A percentile compares a stretch with the other conserved stretches of the same genome.
Evolutionary conservation across 2,888 invertebrate genomes (phyloP).

Genomic region (Colletes collaris): DNA sequence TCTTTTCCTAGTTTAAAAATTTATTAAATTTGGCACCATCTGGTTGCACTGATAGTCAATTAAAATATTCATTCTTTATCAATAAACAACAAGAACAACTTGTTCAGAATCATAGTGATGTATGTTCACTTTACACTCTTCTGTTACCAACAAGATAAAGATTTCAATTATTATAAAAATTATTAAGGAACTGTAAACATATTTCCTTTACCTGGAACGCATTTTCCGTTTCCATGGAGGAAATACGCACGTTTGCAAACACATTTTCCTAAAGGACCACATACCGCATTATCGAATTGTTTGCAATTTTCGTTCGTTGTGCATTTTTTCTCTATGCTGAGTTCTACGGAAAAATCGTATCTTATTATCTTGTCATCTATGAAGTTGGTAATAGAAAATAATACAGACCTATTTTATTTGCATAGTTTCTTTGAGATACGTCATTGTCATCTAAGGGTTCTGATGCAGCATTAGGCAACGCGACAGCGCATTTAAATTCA

Average conservation of each 20-base stretch:
- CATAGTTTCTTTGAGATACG: too few relatives aligned
- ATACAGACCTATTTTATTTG: constrained; percentile 9
- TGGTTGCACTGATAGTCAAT: too few relatives aligned
- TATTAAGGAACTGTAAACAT: neutral
- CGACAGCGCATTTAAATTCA: constrained; percentile 7
- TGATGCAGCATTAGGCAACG: neutral
- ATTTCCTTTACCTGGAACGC: constrained; percentile 72
- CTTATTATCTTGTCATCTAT: neutral
- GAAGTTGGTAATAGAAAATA: neutral
- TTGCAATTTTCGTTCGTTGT: constrained; percentile 64
- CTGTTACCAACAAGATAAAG: too few relatives aligned
- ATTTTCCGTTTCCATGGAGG: constrained; percentile 43
- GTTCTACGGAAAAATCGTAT: constrained; percentile 7
- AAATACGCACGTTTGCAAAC: constrained; percentile 69
- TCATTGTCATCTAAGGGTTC: neutral
- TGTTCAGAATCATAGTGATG: too few relatives aligned
- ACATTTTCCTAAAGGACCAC: constrained; percentile 66
- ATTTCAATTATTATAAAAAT: too few relatives aligned
- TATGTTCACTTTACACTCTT: too few relatives aligned
- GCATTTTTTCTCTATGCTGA: constrained; percentile 53
- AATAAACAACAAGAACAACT: too few relatives aligned
- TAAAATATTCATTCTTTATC: too few relatives aligned
- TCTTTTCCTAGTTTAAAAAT: too few relatives aligned
- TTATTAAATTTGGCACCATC: too few relatives aligned
- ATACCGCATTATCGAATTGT: constrained; percentile 61